Evolutionary conservation across 2,113 vertebrate genomes (phyloP).

Genomic region (Halichoerus grypus): DNA sequence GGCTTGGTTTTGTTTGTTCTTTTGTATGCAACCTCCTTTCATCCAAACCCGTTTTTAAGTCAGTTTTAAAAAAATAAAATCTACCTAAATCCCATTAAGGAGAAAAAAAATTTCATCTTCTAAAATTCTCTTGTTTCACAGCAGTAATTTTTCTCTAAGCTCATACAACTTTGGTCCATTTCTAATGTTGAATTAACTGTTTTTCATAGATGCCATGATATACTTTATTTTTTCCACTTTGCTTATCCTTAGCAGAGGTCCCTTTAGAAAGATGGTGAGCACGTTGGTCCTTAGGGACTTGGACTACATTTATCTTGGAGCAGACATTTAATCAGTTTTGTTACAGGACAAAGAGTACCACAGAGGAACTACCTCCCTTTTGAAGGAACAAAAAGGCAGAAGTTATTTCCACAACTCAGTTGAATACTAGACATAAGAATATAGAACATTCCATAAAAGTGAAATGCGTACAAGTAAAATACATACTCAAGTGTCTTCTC

Average conservation of each 20-base stretch:
- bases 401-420: neutral
- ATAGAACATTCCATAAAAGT: neutral
- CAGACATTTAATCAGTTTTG: neutral
- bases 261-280: neutral
- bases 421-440: neutral
- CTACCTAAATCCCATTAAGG: neutral
- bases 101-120: constrained; percentile 24
- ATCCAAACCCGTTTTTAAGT: neutral
- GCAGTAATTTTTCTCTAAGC: neutral
- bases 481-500: neutral
- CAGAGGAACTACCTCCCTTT: neutral
- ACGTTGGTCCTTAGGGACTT: neutral
- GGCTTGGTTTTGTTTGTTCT: neutral
- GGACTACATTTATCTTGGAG: no score
- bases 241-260: neutral
- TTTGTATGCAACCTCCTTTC: neutral
- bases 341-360: neutral
- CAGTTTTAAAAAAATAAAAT: neutral
- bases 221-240: neutral
- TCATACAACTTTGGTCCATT: neutral
- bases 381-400: neutral
- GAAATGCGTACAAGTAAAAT: neutral
- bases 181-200: neutral
- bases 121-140: neutral
- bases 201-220: neutral